phyloP scores from a whole-genome alignment of 37 sponge, comb jelly and placozoan genomes.

The Spongilla lacustris region DNA sequence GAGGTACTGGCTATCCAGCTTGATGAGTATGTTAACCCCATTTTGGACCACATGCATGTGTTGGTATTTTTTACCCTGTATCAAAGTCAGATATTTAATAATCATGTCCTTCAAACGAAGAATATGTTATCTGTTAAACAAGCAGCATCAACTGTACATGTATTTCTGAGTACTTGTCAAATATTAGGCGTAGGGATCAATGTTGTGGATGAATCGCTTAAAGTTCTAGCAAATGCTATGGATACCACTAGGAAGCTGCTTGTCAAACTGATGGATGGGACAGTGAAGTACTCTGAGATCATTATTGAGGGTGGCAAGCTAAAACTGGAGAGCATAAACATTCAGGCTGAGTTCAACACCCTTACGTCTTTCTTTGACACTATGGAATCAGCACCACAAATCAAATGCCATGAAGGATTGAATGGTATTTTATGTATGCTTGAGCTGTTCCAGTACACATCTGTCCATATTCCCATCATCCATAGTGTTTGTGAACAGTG shows the following conservation, averaged over 20 bases:
- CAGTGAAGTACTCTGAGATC: slow-evolving; percentile 57
- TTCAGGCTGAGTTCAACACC: slow-evolving; percentile 57
- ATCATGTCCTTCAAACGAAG: too few relatives aligned
- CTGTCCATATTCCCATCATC: slow-evolving; percentile 54
- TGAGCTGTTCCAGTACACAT: slow-evolving; percentile 69
- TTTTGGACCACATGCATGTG: too few relatives aligned
- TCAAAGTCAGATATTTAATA: too few relatives aligned
- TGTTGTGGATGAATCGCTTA: neutral
- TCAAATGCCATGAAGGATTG: slow-evolving; percentile 47
- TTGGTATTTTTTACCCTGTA: too few relatives aligned
- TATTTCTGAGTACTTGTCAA: too few relatives aligned
- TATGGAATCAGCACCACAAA: neutral
- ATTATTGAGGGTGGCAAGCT: slow-evolving; percentile 42
- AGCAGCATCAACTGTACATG: too few relatives aligned
- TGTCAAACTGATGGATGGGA: slow-evolving; percentile 43
- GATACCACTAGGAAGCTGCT: slow-evolving; percentile 39
- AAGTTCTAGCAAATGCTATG: slow-evolving; percentile 43
- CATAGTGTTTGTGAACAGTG: slow-evolving; percentile 72
- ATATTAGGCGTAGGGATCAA: too few relatives aligned
- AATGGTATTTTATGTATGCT: slow-evolving; percentile 72
- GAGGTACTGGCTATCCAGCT: too few relatives aligned
- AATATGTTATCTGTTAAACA: too few relatives aligned
- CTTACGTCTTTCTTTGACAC: too few relatives aligned
- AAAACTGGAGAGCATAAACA: slow-evolving; percentile 34
- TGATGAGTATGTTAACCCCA: too few relatives aligned